Conservation (phyloP, 2,797 vertebrate species). For the Lindbergichthys nudifrons region DNA sequence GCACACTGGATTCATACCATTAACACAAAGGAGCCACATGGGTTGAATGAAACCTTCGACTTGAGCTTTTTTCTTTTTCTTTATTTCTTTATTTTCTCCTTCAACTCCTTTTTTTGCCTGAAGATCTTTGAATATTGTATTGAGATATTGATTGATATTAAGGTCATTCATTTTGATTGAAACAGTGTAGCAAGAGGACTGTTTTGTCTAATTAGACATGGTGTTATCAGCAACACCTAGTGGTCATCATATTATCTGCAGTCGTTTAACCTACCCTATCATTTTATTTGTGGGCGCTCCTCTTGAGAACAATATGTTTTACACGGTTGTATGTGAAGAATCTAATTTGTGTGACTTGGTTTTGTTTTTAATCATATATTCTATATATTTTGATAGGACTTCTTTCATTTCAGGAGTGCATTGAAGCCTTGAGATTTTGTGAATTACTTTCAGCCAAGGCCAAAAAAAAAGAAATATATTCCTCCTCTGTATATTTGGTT, state of each 20-base stretch:
- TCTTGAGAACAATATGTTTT: too few relatives aligned
- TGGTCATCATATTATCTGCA: slow-evolving; percentile 12
- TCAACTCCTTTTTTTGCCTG: not conserved
- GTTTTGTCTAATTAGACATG: not conserved
- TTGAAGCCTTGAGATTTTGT: not conserved
- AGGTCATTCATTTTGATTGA: not conserved
- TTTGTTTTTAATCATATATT: too few relatives aligned
- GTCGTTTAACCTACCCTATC: not conserved
- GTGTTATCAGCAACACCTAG: slow-evolving; percentile 4
- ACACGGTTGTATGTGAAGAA: too few relatives aligned
- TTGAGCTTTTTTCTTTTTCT: too few relatives aligned
- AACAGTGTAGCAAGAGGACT: not conserved
- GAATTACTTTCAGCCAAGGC: not conserved
- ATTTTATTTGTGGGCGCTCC: too few relatives aligned
- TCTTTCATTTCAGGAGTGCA: too few relatives aligned
- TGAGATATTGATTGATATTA: not conserved
- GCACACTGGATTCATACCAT: not conserved
- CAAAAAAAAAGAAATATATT: not conserved
- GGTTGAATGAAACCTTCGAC: not conserved
- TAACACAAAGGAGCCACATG: not conserved
- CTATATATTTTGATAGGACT: too few relatives aligned
- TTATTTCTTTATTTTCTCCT: not conserved
- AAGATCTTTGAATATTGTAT: not conserved
- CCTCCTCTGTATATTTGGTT: not conserved
- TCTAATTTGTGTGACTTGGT: too few relatives aligned